Percentiles rank a stretch among this genome's conserved stretches.
Evolutionary conservation across 2,113 vertebrate genomes (phyloP).

Genomic region (Tringa solitaria): DNA sequence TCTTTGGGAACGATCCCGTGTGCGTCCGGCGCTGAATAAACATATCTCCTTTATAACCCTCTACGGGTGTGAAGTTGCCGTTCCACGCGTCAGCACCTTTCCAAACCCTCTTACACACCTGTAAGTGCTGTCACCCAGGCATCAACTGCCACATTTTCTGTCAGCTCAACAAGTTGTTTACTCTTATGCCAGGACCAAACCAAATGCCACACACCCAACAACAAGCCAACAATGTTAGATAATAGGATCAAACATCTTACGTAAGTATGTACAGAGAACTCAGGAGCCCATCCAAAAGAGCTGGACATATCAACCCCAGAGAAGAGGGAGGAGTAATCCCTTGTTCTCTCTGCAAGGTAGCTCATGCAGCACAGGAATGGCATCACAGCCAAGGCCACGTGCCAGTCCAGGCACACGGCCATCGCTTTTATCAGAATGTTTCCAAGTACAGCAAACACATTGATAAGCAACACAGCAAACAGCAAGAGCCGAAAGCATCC

Average conservation of each 20-base stretch:
- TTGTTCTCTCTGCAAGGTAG: not conserved
- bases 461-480: not conserved
- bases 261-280: not conserved
- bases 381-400: not conserved
- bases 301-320: not conserved
- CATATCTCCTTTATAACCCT: no score
- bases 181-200: not conserved
- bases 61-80: no score
- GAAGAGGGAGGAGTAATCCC: not conserved
- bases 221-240: not conserved
- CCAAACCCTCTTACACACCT: not conserved
- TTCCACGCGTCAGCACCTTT: no score
- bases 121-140: not conserved
- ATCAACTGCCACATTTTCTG: not conserved
- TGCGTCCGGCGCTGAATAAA: no score
- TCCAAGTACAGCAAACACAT: not conserved
- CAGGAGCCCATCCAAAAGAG: not conserved
- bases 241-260: not conserved
- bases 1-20: no score
- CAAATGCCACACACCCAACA: not conserved
- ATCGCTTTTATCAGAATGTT: not conserved
- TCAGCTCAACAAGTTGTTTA: not conserved
- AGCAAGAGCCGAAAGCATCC: not conserved
- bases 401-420: not conserved
- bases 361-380: not conserved